These are phyloP conservation scores for Sesia apiformis DNA, from an alignment of 2,888 invertebrate genomes.

Conservation along the genomic window DNA sequence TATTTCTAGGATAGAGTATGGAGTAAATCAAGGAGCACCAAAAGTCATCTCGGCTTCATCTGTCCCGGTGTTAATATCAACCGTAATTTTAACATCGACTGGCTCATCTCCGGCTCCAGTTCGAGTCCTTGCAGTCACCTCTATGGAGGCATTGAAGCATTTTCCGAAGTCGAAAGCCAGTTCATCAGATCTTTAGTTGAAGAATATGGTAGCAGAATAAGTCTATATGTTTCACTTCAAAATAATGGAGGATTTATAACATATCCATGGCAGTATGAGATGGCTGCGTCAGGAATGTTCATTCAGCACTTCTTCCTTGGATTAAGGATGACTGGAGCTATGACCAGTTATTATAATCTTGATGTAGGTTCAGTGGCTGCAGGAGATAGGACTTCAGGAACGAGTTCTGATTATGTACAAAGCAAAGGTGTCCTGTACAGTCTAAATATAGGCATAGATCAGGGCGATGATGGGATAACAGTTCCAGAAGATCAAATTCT, in stretches of 20 bases:
- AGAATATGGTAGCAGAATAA: constrained; percentile 52
- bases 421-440: constrained; percentile 31
- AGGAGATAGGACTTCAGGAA: constrained; percentile 49
- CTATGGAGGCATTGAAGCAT: constrained; percentile 75
- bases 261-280: constrained; percentile 80
- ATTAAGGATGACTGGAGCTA: constrained; percentile 32
- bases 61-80: constrained; percentile 85
- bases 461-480: constrained; percentile 30
- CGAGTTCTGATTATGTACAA: constrained; percentile 45
- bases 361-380: constrained; percentile 37
- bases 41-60: constrained; percentile 30
- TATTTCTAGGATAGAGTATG: constrained; percentile 76
- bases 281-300: constrained; percentile 51
- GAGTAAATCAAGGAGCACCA: constrained; percentile 77
- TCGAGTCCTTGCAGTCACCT: constrained; percentile 75
- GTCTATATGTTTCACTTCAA: constrained; percentile 82
- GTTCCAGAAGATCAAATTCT: constrained; percentile 39
- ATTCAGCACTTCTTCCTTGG: constrained; percentile 39
- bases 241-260: constrained; percentile 81
- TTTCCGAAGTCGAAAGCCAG: constrained; percentile 79
- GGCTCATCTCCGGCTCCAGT: constrained; percentile 77
- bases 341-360: constrained; percentile 28
- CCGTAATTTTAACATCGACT: constrained; percentile 82
- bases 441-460: constrained; percentile 41
- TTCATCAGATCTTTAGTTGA: constrained; percentile 73